Percentiles rank a stretch among this genome's conserved stretches.
These are phyloP conservation scores for Lochmaea capreae DNA, from an alignment of 2,888 invertebrate species.

Conservation along the genomic window DNA sequence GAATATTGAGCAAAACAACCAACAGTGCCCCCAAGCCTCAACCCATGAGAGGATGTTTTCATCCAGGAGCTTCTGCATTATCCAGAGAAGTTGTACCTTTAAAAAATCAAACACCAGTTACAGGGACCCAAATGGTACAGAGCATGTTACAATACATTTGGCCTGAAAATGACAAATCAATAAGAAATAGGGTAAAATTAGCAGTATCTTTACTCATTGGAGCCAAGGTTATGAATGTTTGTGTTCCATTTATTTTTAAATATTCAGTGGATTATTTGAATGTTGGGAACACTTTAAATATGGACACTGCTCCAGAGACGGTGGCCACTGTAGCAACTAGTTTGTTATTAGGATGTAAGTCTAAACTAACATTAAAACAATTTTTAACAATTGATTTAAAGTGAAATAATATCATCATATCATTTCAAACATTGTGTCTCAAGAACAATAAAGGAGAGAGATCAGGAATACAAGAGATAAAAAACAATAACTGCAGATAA, in stretches of 20 bases:
- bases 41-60: slow-evolving; percentile 85
- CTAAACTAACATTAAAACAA: neutral
- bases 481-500: no score
- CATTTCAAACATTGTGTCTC: no score
- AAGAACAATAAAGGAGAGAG: no score
- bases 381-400: neutral
- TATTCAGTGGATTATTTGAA: slow-evolving; percentile 92
- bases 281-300: slow-evolving; percentile 71
- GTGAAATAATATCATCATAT: no score
- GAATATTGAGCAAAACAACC: slow-evolving; percentile 54
- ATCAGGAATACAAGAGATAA: no score
- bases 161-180: slow-evolving; percentile 88
- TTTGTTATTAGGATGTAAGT: slow-evolving; percentile 89
- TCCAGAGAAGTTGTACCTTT: slow-evolving; percentile 70
- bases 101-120: slow-evolving; percentile 71
- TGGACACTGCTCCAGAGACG: slow-evolving; percentile 85
- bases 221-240: slow-evolving; percentile 89
- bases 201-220: slow-evolving; percentile 84
- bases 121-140: slow-evolving; percentile 82
- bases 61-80: slow-evolving; percentile 81
- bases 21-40: slow-evolving; percentile 63
- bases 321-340: slow-evolving; percentile 82
- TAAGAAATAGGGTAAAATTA: slow-evolving; percentile 81
- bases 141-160: slow-evolving; percentile 94
- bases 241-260: slow-evolving; percentile 97